Percentiles rank a stretch among this genome's conserved stretches.
phyloP scores from a whole-genome alignment of 2,888 invertebrate genomes.

The Campoletis raptor region DNA sequence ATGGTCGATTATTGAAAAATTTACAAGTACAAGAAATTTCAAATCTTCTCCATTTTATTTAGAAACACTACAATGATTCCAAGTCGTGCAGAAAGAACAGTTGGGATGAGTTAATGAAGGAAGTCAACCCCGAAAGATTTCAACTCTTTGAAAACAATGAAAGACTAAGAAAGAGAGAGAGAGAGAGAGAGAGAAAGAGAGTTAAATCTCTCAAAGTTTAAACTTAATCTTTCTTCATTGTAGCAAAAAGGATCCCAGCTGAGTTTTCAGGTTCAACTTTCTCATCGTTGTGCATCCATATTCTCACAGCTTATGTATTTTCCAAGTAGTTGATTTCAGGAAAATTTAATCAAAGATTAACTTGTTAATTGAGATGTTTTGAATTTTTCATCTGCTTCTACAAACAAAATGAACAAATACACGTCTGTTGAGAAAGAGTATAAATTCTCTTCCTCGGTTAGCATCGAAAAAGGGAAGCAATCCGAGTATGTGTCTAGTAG shows the following conservation, averaged over 20 bases:
- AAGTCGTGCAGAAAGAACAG: not conserved
- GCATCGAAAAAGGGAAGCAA: constrained; percentile 8
- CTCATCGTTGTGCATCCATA: not conserved
- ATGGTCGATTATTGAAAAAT: not conserved
- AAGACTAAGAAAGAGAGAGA: not conserved
- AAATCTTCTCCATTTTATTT: constrained; percentile 20
- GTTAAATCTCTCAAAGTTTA: constrained; percentile 16
- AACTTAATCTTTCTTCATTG: constrained; percentile 23
- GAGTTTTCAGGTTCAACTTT: constrained; percentile 58
- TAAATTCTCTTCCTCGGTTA: not conserved
- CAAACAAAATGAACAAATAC: not conserved
- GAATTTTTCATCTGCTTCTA: not conserved
- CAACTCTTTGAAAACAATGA: constrained; percentile 10
- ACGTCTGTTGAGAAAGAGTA: not conserved
- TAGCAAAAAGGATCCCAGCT: constrained; percentile 26
- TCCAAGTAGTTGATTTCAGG: not conserved
- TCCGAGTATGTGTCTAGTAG: constrained; percentile 7
- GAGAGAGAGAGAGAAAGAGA: not conserved
- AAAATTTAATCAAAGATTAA: not conserved
- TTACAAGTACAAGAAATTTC: not conserved
- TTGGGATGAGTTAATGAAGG: not conserved
- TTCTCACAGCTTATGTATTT: not conserved
- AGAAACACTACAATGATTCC: not conserved
- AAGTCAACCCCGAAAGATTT: constrained; percentile 34
- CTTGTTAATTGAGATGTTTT: not conserved